These are phyloP conservation scores for Decapterus maruadsi DNA, from an alignment of 2,797 vertebrate genomes.

Conservation along the genomic window DNA sequence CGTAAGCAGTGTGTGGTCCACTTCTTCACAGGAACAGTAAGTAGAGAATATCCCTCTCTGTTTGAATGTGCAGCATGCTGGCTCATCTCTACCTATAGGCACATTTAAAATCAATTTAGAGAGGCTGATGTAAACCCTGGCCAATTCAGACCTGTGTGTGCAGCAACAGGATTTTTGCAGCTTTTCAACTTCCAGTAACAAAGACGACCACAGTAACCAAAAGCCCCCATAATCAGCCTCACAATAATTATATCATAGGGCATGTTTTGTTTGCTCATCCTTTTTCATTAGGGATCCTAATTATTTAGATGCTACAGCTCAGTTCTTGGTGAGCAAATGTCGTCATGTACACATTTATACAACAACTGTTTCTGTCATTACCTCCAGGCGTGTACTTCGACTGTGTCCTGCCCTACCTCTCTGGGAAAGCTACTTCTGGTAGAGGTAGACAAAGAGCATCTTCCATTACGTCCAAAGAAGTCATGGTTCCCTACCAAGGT, in stretches of 20 bases:
- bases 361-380: background rate
- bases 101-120: background rate
- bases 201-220: background rate
- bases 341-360: too few species aligned
- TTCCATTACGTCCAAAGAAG: constrained; percentile 11
- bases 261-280: background rate
- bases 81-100: too few species aligned
- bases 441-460: constrained; percentile 61
- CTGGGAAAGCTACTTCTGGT: constrained; percentile 69
- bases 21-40: constrained; percentile 50
- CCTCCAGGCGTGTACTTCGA: constrained; percentile 46
- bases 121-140: background rate
- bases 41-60: constrained; percentile 24
- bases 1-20: background rate
- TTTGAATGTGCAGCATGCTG: background rate
- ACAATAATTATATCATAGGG: background rate
- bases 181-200: background rate
- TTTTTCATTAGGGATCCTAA: background rate
- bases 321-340: background rate
- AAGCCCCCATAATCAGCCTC: background rate
- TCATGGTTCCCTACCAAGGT: constrained; percentile 72
- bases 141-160: background rate
- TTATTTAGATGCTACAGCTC: background rate
- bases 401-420: constrained; percentile 38
- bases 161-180: background rate